phyloP scores from a whole-genome alignment of 2,888 invertebrate genomes.

The Phorcus lineatus region DNA sequence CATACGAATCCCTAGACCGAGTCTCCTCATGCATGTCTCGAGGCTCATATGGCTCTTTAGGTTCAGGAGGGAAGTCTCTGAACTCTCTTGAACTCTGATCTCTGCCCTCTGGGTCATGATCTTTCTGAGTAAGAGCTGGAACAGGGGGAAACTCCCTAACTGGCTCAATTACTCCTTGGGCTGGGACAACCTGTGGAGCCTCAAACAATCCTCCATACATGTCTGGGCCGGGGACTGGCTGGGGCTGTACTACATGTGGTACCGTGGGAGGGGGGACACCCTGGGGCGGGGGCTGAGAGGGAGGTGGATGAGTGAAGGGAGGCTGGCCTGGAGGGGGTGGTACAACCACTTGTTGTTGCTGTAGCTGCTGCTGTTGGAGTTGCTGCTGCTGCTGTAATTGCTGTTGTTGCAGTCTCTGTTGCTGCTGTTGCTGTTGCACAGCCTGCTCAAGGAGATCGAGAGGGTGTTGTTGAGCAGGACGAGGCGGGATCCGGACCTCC shows the following conservation, averaged over 20 bases:
- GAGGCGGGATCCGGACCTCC: slow-evolving; percentile 22
- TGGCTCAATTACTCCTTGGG: slow-evolving; percentile 5
- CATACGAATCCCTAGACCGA: slow-evolving; percentile 50
- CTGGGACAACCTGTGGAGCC: slow-evolving; percentile 29
- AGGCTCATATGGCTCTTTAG: slow-evolving; percentile 45
- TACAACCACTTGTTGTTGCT: slow-evolving; percentile 29
- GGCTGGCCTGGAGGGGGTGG: slow-evolving; percentile 35
- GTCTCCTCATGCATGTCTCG: slow-evolving; percentile 46
- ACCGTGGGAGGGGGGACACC: slow-evolving; percentile 18
- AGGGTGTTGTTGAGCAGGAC: slow-evolving; percentile 58
- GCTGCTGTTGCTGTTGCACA: slow-evolving; percentile 47
- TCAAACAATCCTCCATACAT: not conserved
- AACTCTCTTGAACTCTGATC: slow-evolving; percentile 34
- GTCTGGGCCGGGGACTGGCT: slow-evolving; percentile 9
- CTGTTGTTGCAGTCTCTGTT: slow-evolving; percentile 32
- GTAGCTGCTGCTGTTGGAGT: slow-evolving; percentile 43
- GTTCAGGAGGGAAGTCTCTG: slow-evolving; percentile 45
- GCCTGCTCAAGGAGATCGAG: slow-evolving; percentile 65
- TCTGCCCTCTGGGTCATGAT: not conserved
- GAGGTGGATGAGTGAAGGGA: slow-evolving; percentile 28
- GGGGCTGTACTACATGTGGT: slow-evolving; percentile 10
- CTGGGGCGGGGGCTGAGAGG: slow-evolving; percentile 29
- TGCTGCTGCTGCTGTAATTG: slow-evolving; percentile 35
- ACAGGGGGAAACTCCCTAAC: not conserved
- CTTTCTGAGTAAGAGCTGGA: not conserved